Percentiles rank a stretch among this genome's conserved stretches.
Conservation (phyloP, 2,888 invertebrate species). For the Acanthosepion esculentum region DNA sequence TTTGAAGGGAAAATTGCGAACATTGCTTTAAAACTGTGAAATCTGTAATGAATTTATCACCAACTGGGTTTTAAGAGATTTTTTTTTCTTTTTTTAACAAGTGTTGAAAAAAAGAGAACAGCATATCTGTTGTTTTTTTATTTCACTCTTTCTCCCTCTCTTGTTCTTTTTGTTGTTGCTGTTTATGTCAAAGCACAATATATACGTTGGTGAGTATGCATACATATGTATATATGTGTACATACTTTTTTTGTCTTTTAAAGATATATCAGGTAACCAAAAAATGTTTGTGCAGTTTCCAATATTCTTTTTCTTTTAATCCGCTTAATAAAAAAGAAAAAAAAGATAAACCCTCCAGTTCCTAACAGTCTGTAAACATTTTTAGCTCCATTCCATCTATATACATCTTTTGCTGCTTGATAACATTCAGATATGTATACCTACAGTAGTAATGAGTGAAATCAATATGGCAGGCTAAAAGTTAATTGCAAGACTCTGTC, state of each 20-base stretch:
- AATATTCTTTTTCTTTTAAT: no score
- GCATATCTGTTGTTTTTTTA: neutral
- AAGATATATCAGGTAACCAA: no score
- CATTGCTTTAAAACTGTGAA: neutral
- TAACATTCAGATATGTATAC: no score
- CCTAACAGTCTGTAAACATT: no score
- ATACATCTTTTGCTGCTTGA: no score
- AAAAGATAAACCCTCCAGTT: no score
- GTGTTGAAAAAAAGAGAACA: neutral
- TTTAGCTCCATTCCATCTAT: no score
- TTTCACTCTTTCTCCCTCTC: neutral
- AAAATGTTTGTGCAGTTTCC: no score
- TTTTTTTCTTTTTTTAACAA: neutral
- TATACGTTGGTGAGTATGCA: neutral
- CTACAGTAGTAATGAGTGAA: no score
- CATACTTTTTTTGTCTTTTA: neutral
- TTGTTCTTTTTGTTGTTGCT: neutral
- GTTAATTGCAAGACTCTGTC: no score
- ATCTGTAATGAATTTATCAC: neutral
- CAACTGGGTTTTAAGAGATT: neutral
- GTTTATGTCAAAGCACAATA: neutral
- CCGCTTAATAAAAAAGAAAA: no score
- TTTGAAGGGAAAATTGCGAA: conserved; percentile 22
- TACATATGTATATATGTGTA: neutral
- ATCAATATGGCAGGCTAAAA: no score